phyloP scores from a whole-genome alignment of 2,797 vertebrate species.

The Ateles fusciceps region DNA sequence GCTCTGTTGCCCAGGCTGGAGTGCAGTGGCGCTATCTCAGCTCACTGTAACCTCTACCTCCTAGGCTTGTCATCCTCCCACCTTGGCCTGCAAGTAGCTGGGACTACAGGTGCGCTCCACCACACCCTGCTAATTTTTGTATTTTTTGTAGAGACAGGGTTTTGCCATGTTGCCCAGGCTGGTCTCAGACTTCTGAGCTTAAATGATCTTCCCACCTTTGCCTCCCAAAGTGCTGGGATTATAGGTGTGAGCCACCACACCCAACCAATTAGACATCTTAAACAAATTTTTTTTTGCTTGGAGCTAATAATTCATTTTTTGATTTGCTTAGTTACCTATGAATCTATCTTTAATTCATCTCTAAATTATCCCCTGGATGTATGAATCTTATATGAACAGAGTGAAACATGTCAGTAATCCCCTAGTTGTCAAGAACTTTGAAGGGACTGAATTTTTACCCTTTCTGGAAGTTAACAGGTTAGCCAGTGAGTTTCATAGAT shows the following conservation, averaged over 20 bases:
- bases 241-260: no score
- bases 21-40: background rate
- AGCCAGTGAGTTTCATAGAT: background rate
- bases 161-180: no score
- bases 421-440: background rate
- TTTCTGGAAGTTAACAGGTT: background rate
- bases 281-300: background rate
- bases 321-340: background rate
- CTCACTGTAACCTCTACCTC: background rate
- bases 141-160: no score
- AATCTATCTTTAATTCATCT: background rate
- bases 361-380: background rate
- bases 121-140: background rate
- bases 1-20: background rate
- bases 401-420: background rate
- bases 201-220: no score
- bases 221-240: no score
- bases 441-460: background rate
- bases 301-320: background rate
- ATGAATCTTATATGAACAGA: background rate
- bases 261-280: no score
- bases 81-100: background rate
- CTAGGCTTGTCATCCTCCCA: background rate
- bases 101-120: background rate
- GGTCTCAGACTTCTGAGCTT: no score